phyloP scores from a whole-genome alignment of 2,888 invertebrate species.

The Merodon equestris region DNA sequence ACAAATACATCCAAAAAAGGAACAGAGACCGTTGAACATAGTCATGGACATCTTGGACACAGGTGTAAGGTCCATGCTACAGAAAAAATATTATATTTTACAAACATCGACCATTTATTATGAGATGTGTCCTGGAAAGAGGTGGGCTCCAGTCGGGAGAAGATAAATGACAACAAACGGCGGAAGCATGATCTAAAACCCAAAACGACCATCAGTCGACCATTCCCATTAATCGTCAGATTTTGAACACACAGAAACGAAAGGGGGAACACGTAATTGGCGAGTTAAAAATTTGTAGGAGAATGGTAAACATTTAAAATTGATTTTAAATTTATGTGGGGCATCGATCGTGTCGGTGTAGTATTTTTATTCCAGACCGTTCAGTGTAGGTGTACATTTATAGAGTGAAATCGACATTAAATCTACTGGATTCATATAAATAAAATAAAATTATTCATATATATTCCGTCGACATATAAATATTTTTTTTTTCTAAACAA shows the following conservation, averaged over 20 bases:
- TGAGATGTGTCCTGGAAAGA: too few relatives aligned
- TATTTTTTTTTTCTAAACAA: constrained; percentile 55
- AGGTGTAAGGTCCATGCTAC: too few relatives aligned
- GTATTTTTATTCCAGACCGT: constrained; percentile 24
- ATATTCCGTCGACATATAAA: constrained; percentile 14
- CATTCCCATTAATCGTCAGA: constrained; percentile 5
- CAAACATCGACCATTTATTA: too few relatives aligned
- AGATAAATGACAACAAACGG: background rate
- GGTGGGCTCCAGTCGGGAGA: too few relatives aligned
- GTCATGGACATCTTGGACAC: too few relatives aligned
- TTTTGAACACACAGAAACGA: constrained; percentile 3
- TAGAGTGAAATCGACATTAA: constrained; percentile 62
- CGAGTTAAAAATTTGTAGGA: constrained; percentile 20
- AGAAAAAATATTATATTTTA: too few relatives aligned
- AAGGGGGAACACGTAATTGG: constrained; percentile 23
- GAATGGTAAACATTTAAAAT: constrained; percentile 53
- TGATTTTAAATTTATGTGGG: constrained; percentile 28
- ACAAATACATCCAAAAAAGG: too few relatives aligned
- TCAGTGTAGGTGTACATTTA: constrained; percentile 58
- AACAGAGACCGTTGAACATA: too few relatives aligned
- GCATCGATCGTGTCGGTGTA: constrained; percentile 41
- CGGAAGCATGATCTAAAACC: constrained; percentile 6
- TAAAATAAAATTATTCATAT: constrained; percentile 45
- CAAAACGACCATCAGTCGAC: background rate
- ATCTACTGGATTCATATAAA: constrained; percentile 56